Evolutionary conservation across 1,140 invertebrate genomes (phyloP), one percentile per base, ranked within the genome.

Genomic region (Odontomachus brunneus): DNA sequence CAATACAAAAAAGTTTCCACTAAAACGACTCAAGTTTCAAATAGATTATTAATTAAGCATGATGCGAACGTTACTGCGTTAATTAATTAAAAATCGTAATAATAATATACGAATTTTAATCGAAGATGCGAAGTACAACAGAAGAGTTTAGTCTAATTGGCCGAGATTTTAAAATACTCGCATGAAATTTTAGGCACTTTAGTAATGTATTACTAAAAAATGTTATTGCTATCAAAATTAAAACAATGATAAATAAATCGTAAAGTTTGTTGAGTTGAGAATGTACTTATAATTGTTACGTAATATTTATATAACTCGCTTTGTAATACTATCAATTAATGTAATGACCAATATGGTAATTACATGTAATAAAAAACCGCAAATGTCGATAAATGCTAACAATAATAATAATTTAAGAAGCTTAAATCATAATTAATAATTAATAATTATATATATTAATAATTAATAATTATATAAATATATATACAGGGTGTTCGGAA

Each of bases 351-450:
- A 44, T 17, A 38, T 3, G 53, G 17, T 38, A 29, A 62, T 48
- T 57, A 19, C n/a, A 55, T 19, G 17, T 2, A 26, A 22, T 19
- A 26, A 0, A 24, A 51, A 11, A n/a, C 15, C 44, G 11, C 29
- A 12, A 1, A 29, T 29, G 14, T 55, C 15, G 38, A 12, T 44
- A 69, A 17, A 19, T 29, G 19, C 26, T 44, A 44, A 44, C 9
- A 44, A 44, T 11, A 44, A 44, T 44, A 44, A 44, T 11, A 44
- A 19, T 48, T 59, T 60, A 14, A 62, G 44, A 59, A 0, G 22
- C 5, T 60, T 73, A 44, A 71, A n/a, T 71, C 51, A 22, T 26
- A 72, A 59, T 12, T 73, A 73, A 60, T 60, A 73, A 59, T 60
- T 17, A 73, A 60, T 14, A 29, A 0, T 33, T n/a, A 26, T 2